These are phyloP conservation scores for Tragopan temminckii DNA, from an alignment of 2,797 vertebrate species.

Conservation along the genomic window DNA sequence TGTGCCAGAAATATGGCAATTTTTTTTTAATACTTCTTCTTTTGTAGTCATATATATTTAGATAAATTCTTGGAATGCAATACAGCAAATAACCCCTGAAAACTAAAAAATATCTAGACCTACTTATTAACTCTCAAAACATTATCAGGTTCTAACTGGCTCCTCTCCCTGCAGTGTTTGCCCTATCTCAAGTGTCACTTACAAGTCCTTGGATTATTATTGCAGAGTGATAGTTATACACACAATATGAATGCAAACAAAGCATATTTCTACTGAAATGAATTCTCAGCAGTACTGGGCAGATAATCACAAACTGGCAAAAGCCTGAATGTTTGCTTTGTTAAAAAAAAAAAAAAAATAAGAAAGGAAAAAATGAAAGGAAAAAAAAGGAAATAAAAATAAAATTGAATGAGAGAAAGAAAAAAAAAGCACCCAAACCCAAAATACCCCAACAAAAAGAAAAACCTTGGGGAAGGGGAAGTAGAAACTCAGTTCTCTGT, in stretches of 20 bases:
- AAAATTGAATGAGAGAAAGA: too few species aligned
- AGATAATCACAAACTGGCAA: neutral
- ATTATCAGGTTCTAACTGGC: neutral
- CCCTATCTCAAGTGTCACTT: constrained; percentile 22
- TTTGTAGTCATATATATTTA: neutral
- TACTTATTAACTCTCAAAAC: neutral
- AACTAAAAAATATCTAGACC: neutral
- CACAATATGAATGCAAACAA: constrained; percentile 29
- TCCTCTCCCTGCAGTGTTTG: neutral
- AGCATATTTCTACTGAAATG: neutral
- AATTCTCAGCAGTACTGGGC: neutral
- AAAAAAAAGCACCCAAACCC: neutral
- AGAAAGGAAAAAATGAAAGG: too few species aligned
- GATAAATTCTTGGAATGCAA: neutral
- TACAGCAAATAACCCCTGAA: neutral
- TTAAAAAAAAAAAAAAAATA: neutral
- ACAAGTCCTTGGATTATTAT: constrained; percentile 19
- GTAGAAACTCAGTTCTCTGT: neutral
- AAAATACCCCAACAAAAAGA: neutral
- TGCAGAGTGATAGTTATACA: constrained; percentile 18
- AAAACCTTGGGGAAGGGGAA: neutral
- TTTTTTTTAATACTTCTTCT: neutral
- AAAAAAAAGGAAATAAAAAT: neutral
- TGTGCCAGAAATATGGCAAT: constrained; percentile 9
- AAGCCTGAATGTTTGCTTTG: neutral